These are phyloP conservation scores for Clarias pachynema DNA, from an alignment of 2,797 vertebrate genomes.

Conservation along the genomic window DNA sequence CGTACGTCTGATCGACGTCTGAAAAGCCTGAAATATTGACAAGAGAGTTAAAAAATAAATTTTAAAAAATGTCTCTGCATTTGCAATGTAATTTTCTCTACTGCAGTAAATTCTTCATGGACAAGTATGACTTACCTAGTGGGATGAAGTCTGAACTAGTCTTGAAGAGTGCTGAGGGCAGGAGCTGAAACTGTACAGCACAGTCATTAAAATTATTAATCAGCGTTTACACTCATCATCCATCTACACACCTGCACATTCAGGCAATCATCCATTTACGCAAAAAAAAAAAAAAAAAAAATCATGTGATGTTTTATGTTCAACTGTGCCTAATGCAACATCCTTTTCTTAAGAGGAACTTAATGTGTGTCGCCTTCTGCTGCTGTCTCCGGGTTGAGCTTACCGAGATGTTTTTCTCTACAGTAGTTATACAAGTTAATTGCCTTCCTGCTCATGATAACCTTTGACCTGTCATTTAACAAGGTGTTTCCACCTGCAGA, in stretches of 20 bases:
- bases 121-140: slow-evolving; percentile 80
- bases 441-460: background rate
- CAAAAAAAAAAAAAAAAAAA: background rate
- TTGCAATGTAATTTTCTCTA: background rate
- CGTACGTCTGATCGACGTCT: slow-evolving; percentile 95
- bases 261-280: background rate
- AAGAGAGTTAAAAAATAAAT: background rate
- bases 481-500: background rate
- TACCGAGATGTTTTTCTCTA: background rate
- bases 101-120: background rate
- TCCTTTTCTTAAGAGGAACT: background rate
- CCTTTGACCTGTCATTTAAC: background rate
- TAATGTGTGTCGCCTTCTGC: background rate
- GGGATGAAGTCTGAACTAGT: slow-evolving; percentile 95
- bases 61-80: background rate
- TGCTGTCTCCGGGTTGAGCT: background rate
- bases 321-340: background rate
- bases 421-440: background rate
- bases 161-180: slow-evolving; percentile 96
- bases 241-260: background rate
- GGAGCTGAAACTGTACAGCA: slow-evolving; percentile 89
- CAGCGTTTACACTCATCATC: background rate
- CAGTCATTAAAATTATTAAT: background rate
- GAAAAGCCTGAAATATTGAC: slow-evolving; percentile 84
- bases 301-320: background rate